Base-by-base conservation (phyloP, 1,140 invertebrate species). In the Eufriesea mexicana region DNA sequence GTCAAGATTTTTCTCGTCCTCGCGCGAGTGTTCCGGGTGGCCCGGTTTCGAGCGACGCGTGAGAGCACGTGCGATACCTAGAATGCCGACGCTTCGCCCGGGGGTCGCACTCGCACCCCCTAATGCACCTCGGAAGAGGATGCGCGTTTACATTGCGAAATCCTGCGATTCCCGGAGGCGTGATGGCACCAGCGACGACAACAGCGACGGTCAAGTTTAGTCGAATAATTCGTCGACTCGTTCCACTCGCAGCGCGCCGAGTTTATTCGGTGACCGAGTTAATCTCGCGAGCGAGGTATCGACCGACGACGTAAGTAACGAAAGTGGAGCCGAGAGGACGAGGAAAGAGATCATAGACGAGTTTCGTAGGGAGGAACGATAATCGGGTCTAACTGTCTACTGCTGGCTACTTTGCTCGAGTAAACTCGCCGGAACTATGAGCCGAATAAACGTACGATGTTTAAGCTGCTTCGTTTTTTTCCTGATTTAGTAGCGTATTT, bases 101-200 rank as follows among this genome's bases (percentile, higher is more conserved):
- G 14, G 23, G 14, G 35, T 61, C 14, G 14, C 7, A 35, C 35
- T 67, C 18, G 20, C 64, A 4, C 7, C n/a, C 5, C 10, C 25
- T 45, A 47, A 61, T 28, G 20, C 23, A 16, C 12, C 42, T 14
- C 9, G 73, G 18, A 57, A 47, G n/a, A 28, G 42, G n/a, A 78
- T 23, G 20, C 10, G 0, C 35, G 64, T 78, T 78, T 78, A 54
- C 62, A 47, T 47, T 28, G 64, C 42, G 35, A 47, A 45, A 78
- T 59, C 76, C 51, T 10, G 2, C 7, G n/a, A 47, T 35, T 28
- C 18, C 18, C 23, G 7, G 18, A 42, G 7, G n/a, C 12, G 5
- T 55, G 10, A 2, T 47, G n/a, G n/a, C 16, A 64, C 54, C 2
- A 20, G 28, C 14, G 45, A 20, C 64, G 20, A 8, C 28, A 47